These are phyloP conservation scores for Paralichthys olivaceus DNA, from an alignment of 2,113 vertebrate species.

Conservation along the genomic window DNA sequence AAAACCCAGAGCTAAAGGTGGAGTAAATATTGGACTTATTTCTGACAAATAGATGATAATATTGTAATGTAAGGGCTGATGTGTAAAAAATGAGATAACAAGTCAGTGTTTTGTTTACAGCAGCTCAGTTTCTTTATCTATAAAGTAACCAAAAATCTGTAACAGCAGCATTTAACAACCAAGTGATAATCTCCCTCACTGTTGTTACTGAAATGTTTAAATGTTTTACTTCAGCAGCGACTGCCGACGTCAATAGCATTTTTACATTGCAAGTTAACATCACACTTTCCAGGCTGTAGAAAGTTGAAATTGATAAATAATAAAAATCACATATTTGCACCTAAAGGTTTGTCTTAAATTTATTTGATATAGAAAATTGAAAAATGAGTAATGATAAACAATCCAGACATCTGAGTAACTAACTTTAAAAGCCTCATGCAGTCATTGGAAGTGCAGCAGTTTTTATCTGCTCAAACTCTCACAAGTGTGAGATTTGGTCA, in stretches of 20 bases:
- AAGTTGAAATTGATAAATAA: no score
- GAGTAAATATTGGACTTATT: background rate
- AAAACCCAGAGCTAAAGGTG: background rate
- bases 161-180: background rate
- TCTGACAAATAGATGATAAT: background rate
- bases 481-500: slow-evolving; percentile 27
- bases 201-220: no score
- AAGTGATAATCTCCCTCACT: no score
- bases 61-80: background rate
- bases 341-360: no score
- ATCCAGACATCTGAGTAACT: background rate
- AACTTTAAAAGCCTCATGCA: background rate
- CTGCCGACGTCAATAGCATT: no score
- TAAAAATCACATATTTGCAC: no score
- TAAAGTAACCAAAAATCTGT: background rate
- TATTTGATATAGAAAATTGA: no score
- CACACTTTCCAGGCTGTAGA: no score
- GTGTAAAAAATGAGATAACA: background rate
- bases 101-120: background rate
- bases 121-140: background rate
- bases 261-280: no score
- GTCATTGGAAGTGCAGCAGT: background rate
- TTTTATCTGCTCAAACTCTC: slow-evolving; percentile 33
- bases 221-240: no score
- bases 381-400: no score